A percentile compares a stretch with the other conserved stretches of the same genome.
Evolutionary conservation across 2,888 invertebrate species (phyloP).

Genomic region (Anaspis maculata): DNA sequence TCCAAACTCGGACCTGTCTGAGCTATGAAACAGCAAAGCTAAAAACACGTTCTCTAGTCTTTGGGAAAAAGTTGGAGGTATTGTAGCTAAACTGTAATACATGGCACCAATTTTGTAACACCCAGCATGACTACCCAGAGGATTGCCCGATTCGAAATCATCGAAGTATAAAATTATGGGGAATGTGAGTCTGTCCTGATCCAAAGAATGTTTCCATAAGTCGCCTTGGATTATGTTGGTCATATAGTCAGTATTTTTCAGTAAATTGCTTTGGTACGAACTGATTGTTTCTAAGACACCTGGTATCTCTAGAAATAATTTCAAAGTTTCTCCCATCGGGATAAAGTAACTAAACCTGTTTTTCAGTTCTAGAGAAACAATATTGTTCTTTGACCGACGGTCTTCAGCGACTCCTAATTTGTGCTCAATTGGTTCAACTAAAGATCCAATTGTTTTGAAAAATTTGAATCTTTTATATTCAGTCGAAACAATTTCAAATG

Average conservation of each 20-base stretch:
- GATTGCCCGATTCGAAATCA: slow-evolving; percentile 3
- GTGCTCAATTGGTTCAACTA: not conserved
- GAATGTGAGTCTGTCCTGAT: not conserved
- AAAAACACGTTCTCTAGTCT: slow-evolving; percentile 3
- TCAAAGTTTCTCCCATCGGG: not conserved
- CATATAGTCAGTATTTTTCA: not conserved
- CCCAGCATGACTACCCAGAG: slow-evolving; percentile 2
- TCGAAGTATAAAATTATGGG: slow-evolving; percentile 2
- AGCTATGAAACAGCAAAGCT: slow-evolving; percentile 2
- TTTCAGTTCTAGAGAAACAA: not conserved
- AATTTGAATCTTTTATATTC: not conserved
- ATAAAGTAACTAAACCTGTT: not conserved
- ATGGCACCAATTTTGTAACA: slow-evolving; percentile 1
- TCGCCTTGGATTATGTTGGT: not conserved
- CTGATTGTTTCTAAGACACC: not conserved
- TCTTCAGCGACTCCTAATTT: not conserved
- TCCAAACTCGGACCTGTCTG: slow-evolving; percentile 2
- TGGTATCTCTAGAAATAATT: not conserved
- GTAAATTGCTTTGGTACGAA: not conserved
- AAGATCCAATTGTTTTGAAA: not conserved
- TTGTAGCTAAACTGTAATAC: not conserved
- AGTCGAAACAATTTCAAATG: too few species aligned
- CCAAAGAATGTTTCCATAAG: not conserved
- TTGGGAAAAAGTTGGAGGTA: slow-evolving; percentile 2
- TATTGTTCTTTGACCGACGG: not conserved